Percentiles rank a stretch among this genome's conserved stretches.
phyloP scores from a whole-genome alignment of 1,140 invertebrate genomes.

The Pseudobourletiella spinata region DNA sequence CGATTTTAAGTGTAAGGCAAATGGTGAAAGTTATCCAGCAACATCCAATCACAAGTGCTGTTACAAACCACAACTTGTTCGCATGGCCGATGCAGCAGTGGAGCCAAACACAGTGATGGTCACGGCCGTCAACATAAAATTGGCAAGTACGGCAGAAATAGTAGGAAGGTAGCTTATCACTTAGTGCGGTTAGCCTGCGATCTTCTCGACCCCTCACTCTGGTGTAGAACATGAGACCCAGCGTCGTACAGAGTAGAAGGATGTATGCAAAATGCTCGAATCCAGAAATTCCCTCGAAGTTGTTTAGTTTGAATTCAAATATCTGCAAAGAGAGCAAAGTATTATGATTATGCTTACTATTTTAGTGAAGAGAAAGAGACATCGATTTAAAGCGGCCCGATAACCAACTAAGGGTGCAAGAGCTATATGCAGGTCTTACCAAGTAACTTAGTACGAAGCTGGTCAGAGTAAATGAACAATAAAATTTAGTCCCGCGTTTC shows the following conservation, averaged over 20 bases:
- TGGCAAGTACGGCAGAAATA: conserved; percentile 43
- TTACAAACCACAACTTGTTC: conserved; percentile 22
- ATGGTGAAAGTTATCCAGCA: conserved; percentile 9
- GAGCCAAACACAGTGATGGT: conserved; percentile 47
- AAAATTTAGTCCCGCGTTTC: conserved; percentile 5
- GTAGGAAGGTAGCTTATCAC: conserved; percentile 34
- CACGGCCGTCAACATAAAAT: conserved; percentile 41
- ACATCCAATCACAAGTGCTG: background rate
- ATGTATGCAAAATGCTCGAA: conserved; percentile 19
- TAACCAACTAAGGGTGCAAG: too few relatives aligned
- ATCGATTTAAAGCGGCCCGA: too few relatives aligned
- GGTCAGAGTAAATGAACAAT: conserved; percentile 35
- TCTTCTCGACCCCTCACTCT: conserved; percentile 9
- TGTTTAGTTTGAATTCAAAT: conserved; percentile 10
- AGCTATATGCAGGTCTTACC: conserved; percentile 37
- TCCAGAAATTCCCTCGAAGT: conserved; percentile 20
- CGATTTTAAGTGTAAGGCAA: conserved; percentile 9
- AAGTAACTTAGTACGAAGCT: conserved; percentile 48
- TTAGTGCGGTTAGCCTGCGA: conserved; percentile 26
- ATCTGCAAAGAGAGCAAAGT: conserved; percentile 2
- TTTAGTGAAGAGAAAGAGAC: too few relatives aligned
- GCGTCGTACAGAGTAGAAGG: conserved; percentile 32
- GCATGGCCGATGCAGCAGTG: conserved; percentile 23
- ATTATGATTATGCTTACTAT: too few relatives aligned
- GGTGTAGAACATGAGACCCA: conserved; percentile 20